Percentiles rank a stretch among this genome's conserved stretches.
Evolutionary conservation across 2,888 invertebrate species (phyloP).

Genomic region (Drosophila sordidula): DNA sequence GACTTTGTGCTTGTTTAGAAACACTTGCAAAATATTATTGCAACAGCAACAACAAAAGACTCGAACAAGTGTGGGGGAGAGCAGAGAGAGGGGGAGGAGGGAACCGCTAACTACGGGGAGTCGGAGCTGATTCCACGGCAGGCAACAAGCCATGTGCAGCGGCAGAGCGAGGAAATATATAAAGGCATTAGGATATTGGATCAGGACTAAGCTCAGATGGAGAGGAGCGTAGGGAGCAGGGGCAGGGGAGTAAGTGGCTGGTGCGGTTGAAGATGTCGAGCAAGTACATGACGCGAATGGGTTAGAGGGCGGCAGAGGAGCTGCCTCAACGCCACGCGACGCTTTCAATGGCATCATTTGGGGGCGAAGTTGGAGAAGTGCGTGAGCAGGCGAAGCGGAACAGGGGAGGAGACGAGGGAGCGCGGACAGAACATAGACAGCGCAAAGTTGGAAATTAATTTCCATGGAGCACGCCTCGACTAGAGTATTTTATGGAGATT

Average conservation of each 20-base stretch:
- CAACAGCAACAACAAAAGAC: slow-evolving; percentile 43
- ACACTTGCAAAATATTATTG: slow-evolving; percentile 78
- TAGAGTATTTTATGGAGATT: slow-evolving; percentile 59
- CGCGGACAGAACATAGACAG: slow-evolving; percentile 2
- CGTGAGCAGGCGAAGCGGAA: slow-evolving; percentile 22
- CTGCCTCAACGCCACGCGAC: slow-evolving; percentile 13
- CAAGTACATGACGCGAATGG: slow-evolving; percentile 21
- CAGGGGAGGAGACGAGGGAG: neutral
- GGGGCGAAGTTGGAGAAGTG: slow-evolving; percentile 34
- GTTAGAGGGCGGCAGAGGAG: slow-evolving; percentile 12
- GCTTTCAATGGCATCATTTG: slow-evolving; percentile 51
- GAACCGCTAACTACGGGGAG: slow-evolving; percentile 7
- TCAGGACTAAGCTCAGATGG: slow-evolving; percentile 29
- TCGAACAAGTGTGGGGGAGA: too few species aligned
- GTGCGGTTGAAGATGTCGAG: slow-evolving; percentile 38
- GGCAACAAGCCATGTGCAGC: slow-evolving; percentile 38
- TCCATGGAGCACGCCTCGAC: slow-evolving; percentile 31
- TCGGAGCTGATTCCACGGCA: slow-evolving; percentile 6
- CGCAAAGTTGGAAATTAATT: slow-evolving; percentile 71
- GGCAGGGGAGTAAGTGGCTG: slow-evolving; percentile 18
- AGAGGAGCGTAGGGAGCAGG: neutral
- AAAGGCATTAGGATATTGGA: slow-evolving; percentile 63
- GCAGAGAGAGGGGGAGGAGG: neutral
- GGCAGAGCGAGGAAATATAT: slow-evolving; percentile 33
- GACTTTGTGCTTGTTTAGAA: slow-evolving; percentile 79